Base-by-base conservation (phyloP, 2,888 invertebrate genomes). In the Imbricaverruca yamaguchii region DNA sequence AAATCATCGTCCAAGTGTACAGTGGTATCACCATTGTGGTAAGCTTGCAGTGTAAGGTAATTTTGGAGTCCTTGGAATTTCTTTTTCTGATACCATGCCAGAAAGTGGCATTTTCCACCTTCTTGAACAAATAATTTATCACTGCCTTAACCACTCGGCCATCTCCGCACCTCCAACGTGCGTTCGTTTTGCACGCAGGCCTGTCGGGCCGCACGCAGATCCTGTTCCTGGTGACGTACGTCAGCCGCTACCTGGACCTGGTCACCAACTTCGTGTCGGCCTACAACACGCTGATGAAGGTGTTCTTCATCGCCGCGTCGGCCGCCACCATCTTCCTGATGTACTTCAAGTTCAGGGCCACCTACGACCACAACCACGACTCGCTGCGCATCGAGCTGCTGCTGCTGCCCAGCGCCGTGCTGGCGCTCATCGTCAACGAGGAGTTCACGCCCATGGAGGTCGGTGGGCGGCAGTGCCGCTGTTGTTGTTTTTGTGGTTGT, bases 131-230 rank as follows among this genome's bases (percentile, higher is more conserved):
- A n/a, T n/a, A n/a, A n/a, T n/a, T n/a, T n/a, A n/a, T n/a, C n/a
- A n/a, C n/a, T n/a, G n/a, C n/a, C n/a, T n/a, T n/a, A n/a, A n/a
- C n/a, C n/a, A n/a, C n/a, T n/a, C n/a, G n/a, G n/a, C n/a, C n/a
- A n/a, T n/a, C n/a, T n/a, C n/a, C n/a, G n/a, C n/a, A 1, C 39
- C 39, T 39, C 39, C 39, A 39, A 39, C 39, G 39, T 59, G 4
- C 59, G 59, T 11, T 59, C 7, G 39, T 59, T 7, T 59, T 59
- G 59, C 1, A 1, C 15, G 59, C 89, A 96, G 96, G 96, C 86
- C 96, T 98, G 87, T 98, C 97, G 65, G 98, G 97, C 86, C 97
- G 96, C 88, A 96, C 96, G 85, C 98, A 98, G 89, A 93, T 98
- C 85, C 90, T 98, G 81, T 98, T 98, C 89, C 93, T 96, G 56